phyloP scores from a whole-genome alignment of 2,113 vertebrate species.

The Rhea pennata region DNA sequence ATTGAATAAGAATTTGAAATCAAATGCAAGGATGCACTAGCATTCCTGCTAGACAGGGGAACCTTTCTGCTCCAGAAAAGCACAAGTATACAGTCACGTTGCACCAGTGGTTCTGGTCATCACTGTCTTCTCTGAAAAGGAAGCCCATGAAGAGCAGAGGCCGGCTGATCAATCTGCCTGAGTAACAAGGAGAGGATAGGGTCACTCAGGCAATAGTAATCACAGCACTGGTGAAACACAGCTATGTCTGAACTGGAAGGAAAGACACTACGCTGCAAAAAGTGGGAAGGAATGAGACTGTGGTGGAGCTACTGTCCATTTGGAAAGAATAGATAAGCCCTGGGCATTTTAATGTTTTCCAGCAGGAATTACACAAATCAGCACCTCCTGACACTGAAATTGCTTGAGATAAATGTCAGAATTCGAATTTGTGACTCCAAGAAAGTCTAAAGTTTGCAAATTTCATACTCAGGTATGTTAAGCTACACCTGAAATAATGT shows the following conservation, averaged over 20 bases:
- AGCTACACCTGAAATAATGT: not conserved
- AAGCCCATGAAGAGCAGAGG: not conserved
- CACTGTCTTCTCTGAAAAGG: not conserved
- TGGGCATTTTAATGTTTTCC: not conserved
- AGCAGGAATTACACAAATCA: not conserved
- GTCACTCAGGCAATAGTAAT: not conserved
- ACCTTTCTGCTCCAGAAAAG: not conserved
- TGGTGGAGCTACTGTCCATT: not conserved
- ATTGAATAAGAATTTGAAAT: not conserved
- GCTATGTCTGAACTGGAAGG: too few relatives aligned
- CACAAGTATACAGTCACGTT: rapidly evolving
- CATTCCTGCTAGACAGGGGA: rapidly evolving
- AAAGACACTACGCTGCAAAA: not conserved
- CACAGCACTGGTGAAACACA: not conserved
- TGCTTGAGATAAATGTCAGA: not conserved
- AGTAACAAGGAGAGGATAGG: not conserved
- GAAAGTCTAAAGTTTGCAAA: not conserved
- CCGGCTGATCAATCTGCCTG: not conserved
- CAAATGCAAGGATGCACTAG: not conserved
- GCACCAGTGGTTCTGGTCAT: not conserved
- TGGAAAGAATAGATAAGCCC: not conserved
- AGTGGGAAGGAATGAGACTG: not conserved
- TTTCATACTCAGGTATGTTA: not conserved
- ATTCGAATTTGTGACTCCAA: not conserved
- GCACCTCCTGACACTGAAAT: not conserved